These are phyloP conservation scores for Heliconius hermathena DNA, from an alignment of 1,140 invertebrate genomes.

Conservation along the genomic window DNA sequence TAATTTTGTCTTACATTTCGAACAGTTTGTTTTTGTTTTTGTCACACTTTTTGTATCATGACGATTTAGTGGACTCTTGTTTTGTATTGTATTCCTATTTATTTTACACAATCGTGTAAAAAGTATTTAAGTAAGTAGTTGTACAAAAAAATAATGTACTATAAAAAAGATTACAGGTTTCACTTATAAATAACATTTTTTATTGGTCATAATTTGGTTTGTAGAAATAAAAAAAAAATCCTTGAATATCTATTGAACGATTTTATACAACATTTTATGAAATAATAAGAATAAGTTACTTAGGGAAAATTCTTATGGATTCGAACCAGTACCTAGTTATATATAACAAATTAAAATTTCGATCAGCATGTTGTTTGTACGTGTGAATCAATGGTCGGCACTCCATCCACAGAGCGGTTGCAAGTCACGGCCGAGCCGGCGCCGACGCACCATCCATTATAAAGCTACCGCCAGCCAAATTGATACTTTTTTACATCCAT, in stretches of 20 bases:
- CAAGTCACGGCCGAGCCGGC: conserved; percentile 68
- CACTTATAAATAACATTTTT: too few species aligned
- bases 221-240: too few species aligned
- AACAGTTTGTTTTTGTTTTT: background rate
- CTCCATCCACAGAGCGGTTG: conserved; percentile 50
- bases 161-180: too few species aligned
- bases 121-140: background rate
- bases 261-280: too few species aligned
- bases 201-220: too few species aligned
- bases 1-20: background rate
- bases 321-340: conserved; percentile 13
- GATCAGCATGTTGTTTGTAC: conserved; percentile 37
- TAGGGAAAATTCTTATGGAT: conserved; percentile 3
- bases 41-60: background rate
- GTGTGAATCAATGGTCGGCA: conserved; percentile 57
- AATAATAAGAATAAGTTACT: too few species aligned
- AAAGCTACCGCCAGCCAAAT: conserved; percentile 61
- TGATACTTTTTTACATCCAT: conserved; percentile 56
- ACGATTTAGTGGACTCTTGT: background rate
- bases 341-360: conserved; percentile 21
- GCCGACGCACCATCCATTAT: conserved; percentile 62
- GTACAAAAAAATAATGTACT: background rate
- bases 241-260: too few species aligned
- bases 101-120: background rate
- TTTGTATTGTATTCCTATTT: background rate